Base-by-base conservation (phyloP, 2,888 invertebrate species). In the Agrotis exclamationis region DNA sequence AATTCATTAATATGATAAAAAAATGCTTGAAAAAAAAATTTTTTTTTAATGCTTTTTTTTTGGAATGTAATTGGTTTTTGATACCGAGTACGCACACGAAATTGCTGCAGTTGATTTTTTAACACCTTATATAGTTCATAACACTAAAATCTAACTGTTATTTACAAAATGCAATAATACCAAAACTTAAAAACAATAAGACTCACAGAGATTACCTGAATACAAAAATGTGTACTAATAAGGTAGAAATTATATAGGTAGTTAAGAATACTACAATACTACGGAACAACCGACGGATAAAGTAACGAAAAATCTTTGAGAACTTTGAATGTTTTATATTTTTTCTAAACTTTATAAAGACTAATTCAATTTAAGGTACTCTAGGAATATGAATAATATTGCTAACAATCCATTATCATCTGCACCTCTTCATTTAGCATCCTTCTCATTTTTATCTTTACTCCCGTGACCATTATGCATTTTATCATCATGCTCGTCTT, bases 401-500 rank as follows among this genome's bases (percentile, higher is more conserved):
- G 7, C 22, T 20, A 28, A 14, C 4, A 33, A 14, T 33, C 5
- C 33, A 7, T 0, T 50, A 45, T 44, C 54, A 44, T 51, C 44
- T 18, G 22, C 3, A 18, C 0, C 13, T 13, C 24, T 48, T 83
- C 53, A 87, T 67, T 86, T 86, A 6, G 72, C 70, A 58, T 88
- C 89, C 62, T 88, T 89, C 1, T 88, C 89, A 75, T 66, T 83
- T 47, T 85, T 83, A 1, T 82, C 86, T 48, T 86, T 87, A 69
- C 69, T 75, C 1, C 69, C 51, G n/a, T 82, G 78, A 9, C 79
- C 83, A 48, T 86, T 85, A 9, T 69, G 85, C 47, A 83, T 68
- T 70, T 87, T 87, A 47, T 74, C 87, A 60, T 83, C 84, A 68
- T 89, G 88, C 53, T 89, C 90, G 7, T 93, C 93, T 68, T 93